Conservation (phyloP, 2,888 invertebrate species). For the Lepidocyrtoides sp. region DNA sequence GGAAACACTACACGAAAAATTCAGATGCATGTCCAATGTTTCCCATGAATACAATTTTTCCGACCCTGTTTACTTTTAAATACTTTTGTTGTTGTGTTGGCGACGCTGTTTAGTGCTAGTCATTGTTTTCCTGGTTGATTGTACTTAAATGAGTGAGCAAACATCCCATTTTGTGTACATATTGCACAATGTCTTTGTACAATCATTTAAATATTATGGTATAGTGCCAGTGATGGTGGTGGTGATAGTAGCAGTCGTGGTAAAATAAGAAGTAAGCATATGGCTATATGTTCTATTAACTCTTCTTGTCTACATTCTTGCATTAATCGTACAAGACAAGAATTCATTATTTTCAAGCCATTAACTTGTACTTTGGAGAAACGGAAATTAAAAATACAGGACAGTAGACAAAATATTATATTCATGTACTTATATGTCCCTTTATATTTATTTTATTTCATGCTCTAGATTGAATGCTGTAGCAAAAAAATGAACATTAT, state of each 20-base stretch:
- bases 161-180: background rate
- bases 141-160: constrained; percentile 8
- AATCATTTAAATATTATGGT: too few species aligned
- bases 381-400: background rate
- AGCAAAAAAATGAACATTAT: too few species aligned
- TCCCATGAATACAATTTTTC: too few species aligned
- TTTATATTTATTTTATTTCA: too few species aligned
- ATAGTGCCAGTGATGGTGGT: too few species aligned
- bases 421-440: too few species aligned
- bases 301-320: constrained; percentile 1
- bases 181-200: too few species aligned
- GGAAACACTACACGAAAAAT: background rate
- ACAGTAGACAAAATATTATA: too few species aligned
- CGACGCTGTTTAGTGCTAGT: background rate
- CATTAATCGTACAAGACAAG: constrained; percentile 21
- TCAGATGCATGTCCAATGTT: background rate
- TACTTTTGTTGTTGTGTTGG: background rate
- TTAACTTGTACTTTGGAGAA: constrained; percentile 33
- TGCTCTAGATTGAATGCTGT: too few species aligned
- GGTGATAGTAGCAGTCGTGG: too few species aligned
- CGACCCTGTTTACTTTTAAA: background rate
- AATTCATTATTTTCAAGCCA: constrained; percentile 74
- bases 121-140: background rate
- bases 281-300: constrained; percentile 1
- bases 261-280: too few species aligned